A percentile compares a stretch with the other conserved stretches of the same genome.
Conservation (phyloP, 1,140 invertebrate species). For the Anthonomus grandis region DNA sequence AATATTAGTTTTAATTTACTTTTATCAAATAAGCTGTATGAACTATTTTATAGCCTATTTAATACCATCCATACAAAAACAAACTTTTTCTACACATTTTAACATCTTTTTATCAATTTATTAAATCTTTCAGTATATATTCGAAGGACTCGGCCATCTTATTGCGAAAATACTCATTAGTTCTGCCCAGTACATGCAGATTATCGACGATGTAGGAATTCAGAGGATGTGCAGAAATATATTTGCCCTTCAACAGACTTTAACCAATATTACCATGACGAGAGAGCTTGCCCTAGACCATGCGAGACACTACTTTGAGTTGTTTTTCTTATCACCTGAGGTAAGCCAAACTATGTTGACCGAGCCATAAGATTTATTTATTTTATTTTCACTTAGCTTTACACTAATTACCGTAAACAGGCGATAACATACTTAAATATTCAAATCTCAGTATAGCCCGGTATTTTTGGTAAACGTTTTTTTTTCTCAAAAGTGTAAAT, state of each 20-base stretch:
- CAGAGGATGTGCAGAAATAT: constrained; percentile 84
- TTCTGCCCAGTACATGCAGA: constrained; percentile 73
- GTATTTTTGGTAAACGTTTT: too few species aligned
- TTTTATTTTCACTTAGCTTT: too few species aligned
- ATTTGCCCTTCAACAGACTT: constrained; percentile 79
- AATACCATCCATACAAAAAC: too few species aligned
- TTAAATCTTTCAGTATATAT: constrained; percentile 83
- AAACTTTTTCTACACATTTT: too few species aligned
- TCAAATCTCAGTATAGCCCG: too few species aligned
- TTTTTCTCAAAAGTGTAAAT: too few species aligned
- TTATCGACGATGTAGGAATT: constrained; percentile 76
- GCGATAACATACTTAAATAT: too few species aligned
- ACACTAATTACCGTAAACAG: too few species aligned
- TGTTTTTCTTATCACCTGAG: constrained; percentile 80
- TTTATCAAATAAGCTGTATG: too few species aligned
- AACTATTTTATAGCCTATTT: too few species aligned
- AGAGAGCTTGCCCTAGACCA: constrained; percentile 83
- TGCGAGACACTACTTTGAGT: constrained; percentile 84
- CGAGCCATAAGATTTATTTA: too few species aligned
- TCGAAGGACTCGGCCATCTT: constrained; percentile 88
- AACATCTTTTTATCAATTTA: constrained; percentile 8
- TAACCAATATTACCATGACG: constrained; percentile 80
- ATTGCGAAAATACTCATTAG: constrained; percentile 83
- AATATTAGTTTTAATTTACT: too few species aligned
- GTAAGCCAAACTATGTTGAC: constrained; percentile 50